These are phyloP conservation scores for Colius striatus DNA, from an alignment of 2,113 vertebrate species.

Conservation along the genomic window DNA sequence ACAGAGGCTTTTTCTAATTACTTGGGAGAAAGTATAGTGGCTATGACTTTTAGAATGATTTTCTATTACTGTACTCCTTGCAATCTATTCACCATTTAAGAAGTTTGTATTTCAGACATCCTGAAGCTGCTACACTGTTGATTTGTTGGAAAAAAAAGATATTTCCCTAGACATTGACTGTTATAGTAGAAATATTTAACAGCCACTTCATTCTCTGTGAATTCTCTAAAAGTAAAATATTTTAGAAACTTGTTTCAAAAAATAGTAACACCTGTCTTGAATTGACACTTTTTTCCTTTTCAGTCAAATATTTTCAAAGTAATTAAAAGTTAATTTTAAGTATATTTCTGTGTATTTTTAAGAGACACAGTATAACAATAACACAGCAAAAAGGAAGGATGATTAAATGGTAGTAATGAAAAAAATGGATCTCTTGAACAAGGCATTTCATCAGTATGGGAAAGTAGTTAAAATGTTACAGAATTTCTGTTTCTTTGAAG, in stretches of 20 bases:
- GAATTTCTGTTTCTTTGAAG: neutral
- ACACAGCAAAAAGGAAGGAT: neutral
- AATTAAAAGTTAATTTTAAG: neutral
- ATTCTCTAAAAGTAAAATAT: neutral
- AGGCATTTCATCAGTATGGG: neutral
- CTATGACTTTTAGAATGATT: neutral
- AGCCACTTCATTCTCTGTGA: neutral
- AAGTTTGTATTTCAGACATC: neutral
- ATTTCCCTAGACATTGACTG: neutral
- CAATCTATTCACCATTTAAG: neutral
- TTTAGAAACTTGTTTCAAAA: neutral
- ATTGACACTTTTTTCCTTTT: neutral
- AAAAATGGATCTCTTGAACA: neutral
- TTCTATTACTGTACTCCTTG: neutral
- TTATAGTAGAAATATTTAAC: neutral
- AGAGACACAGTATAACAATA: neutral
- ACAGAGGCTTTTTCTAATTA: neutral
- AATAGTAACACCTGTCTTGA: neutral
- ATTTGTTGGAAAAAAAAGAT: neutral
- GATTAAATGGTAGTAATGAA: fast-evolving
- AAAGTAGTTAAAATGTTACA: neutral
- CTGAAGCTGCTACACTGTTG: neutral
- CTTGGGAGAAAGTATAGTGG: neutral
- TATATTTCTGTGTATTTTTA: neutral
- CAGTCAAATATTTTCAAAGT: neutral